Evolutionary conservation across 2,888 invertebrate genomes (phyloP).

Genomic region (Drosophila gaucha): DNA sequence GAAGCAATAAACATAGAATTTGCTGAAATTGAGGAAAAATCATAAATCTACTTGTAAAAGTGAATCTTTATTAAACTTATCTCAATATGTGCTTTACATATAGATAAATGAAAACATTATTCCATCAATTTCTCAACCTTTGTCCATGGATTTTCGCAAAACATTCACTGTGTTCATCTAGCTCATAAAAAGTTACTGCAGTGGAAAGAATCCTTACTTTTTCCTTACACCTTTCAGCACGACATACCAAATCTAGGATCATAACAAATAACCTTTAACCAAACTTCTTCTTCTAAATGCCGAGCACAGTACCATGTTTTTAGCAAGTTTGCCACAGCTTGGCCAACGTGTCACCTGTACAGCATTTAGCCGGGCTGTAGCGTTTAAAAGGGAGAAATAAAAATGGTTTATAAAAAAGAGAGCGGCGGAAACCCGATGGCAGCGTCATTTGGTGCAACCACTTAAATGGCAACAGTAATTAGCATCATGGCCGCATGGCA

Average conservation of each 20-base stretch:
- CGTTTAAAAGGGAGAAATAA: constrained; percentile 12
- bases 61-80: no score
- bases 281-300: background rate
- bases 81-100: no score
- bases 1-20: no score
- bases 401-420: constrained; percentile 15
- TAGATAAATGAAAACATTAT: no score
- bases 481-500: constrained; percentile 78
- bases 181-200: no score
- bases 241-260: background rate
- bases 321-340: constrained; percentile 30
- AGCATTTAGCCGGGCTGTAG: constrained; percentile 11
- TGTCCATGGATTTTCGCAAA: background rate
- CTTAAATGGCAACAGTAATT: constrained; percentile 78
- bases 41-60: no score
- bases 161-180: background rate
- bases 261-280: background rate
- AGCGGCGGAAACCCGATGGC: constrained; percentile 34
- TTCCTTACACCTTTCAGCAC: background rate
- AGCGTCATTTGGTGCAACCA: constrained; percentile 75
- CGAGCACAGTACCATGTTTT: background rate
- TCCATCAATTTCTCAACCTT: no score
- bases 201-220: no score
- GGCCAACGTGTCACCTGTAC: constrained; percentile 60
- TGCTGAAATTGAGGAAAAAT: no score